Percentiles rank a stretch among this genome's conserved stretches.
phyloP scores from a whole-genome alignment of 1,140 invertebrate species.

The Octopus sinensis region DNA sequence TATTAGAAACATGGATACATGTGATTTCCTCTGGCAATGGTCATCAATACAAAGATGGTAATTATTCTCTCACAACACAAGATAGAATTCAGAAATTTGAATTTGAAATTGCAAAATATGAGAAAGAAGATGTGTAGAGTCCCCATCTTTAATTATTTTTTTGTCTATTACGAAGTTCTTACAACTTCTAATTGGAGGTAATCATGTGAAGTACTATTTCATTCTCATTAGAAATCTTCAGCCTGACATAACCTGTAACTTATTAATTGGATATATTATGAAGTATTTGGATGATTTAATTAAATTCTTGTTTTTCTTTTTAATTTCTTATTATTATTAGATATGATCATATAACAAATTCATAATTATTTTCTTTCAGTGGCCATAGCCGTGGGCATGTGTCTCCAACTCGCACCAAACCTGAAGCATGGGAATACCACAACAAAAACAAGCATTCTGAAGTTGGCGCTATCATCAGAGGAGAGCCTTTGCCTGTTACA shows the following conservation, averaged over 20 bases:
- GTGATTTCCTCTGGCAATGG: too few species aligned
- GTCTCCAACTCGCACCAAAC: conserved; percentile 28
- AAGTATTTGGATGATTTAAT: neutral
- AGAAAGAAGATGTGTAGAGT: too few species aligned
- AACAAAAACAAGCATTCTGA: conserved; percentile 34
- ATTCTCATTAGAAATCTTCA: neutral
- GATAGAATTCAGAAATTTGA: too few species aligned
- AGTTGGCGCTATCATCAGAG: conserved; percentile 40
- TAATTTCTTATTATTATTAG: neutral
- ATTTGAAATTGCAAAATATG: too few species aligned
- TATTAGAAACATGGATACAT: too few species aligned
- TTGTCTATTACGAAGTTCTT: too few species aligned
- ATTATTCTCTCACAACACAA: too few species aligned
- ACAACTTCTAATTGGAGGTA: neutral
- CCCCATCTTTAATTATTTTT: too few species aligned
- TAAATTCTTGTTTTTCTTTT: neutral
- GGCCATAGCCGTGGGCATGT: neutral
- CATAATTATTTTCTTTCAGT: neutral
- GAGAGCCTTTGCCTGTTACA: conserved; percentile 18
- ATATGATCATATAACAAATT: neutral
- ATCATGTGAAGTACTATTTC: neutral
- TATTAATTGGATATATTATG: too few species aligned
- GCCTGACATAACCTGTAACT: neutral
- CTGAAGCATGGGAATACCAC: conserved; percentile 35
- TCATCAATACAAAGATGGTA: too few species aligned